phyloP scores from a whole-genome alignment of 2,888 invertebrate species.

The Brachynemurus nebulosus region DNA sequence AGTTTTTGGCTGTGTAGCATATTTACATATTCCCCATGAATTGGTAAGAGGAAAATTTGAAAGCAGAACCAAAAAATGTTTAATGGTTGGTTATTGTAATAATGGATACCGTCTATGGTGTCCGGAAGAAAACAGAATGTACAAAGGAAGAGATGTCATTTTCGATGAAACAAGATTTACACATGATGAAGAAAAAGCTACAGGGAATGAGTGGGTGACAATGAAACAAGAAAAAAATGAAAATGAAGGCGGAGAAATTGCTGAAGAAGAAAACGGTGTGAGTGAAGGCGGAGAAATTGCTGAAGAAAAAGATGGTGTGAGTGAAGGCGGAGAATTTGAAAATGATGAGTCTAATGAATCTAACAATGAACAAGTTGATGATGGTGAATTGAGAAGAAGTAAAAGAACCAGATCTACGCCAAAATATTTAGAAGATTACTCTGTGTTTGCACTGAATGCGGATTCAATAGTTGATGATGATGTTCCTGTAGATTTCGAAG shows the following conservation, averaged over 20 bases:
- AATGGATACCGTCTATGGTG: slow-evolving; percentile 11
- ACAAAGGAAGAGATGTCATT: too few species aligned
- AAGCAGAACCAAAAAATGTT: not conserved
- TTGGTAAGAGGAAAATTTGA: not conserved
- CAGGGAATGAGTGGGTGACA: too few species aligned
- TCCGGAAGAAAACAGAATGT: too few species aligned
- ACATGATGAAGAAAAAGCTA: too few species aligned
- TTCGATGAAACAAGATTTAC: too few species aligned
- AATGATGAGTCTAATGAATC: not conserved
- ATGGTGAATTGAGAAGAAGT: not conserved
- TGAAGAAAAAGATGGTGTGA: too few species aligned
- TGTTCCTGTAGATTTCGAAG: too few species aligned
- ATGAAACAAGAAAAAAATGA: too few species aligned
- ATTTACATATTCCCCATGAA: not conserved
- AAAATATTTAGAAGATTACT: slow-evolving; percentile 10
- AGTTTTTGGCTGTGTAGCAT: slow-evolving; percentile 3
- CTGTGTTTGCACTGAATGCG: slow-evolving; percentile 8
- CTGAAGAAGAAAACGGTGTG: too few species aligned
- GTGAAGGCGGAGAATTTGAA: too few species aligned
- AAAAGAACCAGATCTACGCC: not conserved
- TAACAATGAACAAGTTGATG: not conserved
- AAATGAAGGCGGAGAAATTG: too few species aligned
- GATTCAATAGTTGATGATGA: slow-evolving; percentile 14
- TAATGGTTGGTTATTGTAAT: not conserved
- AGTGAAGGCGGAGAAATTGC: too few species aligned